Conservation (phyloP, 2,888 invertebrate species). For the Neelides folsomi region DNA sequence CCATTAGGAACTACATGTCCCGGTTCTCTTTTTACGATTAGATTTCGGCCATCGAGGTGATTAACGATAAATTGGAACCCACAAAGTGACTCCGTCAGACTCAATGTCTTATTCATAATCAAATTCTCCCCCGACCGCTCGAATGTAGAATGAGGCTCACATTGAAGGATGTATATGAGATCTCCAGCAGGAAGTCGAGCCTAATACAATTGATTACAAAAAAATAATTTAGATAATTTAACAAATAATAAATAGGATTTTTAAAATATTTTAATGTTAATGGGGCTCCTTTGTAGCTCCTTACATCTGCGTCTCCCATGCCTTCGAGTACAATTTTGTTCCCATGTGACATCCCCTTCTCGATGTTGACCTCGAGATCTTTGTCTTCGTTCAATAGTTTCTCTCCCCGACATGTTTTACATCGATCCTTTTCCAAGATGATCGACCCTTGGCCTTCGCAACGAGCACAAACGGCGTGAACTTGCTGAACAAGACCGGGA, state of each 20-base stretch:
- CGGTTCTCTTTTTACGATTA: slow-evolving; percentile 61
- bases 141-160: slow-evolving; percentile 65
- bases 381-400: slow-evolving; percentile 71
- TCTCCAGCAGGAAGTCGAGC: slow-evolving; percentile 76
- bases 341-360: slow-evolving; percentile 75
- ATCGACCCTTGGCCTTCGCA: slow-evolving; percentile 43
- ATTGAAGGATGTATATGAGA: slow-evolving; percentile 71
- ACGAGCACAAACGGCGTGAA: slow-evolving; percentile 37
- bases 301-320: slow-evolving; percentile 70
- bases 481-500: slow-evolving; percentile 51
- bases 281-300: slow-evolving; percentile 11
- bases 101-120: slow-evolving; percentile 57
- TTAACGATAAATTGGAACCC: slow-evolving; percentile 72
- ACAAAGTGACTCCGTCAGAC: slow-evolving; percentile 77
- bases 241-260: slow-evolving; percentile 1
- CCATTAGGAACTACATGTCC: slow-evolving; percentile 76
- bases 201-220: slow-evolving; percentile 37
- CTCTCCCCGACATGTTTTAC: slow-evolving; percentile 66
- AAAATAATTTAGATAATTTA: slow-evolving; percentile 1
- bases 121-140: slow-evolving; percentile 62
- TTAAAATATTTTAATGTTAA: too few species aligned
- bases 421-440: slow-evolving; percentile 68
- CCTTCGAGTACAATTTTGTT: slow-evolving; percentile 73
- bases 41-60: slow-evolving; percentile 75
- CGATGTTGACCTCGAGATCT: slow-evolving; percentile 72